Evolutionary conservation across 2,888 invertebrate species (phyloP).

Genomic region (Nemotelus nigrinus): DNA sequence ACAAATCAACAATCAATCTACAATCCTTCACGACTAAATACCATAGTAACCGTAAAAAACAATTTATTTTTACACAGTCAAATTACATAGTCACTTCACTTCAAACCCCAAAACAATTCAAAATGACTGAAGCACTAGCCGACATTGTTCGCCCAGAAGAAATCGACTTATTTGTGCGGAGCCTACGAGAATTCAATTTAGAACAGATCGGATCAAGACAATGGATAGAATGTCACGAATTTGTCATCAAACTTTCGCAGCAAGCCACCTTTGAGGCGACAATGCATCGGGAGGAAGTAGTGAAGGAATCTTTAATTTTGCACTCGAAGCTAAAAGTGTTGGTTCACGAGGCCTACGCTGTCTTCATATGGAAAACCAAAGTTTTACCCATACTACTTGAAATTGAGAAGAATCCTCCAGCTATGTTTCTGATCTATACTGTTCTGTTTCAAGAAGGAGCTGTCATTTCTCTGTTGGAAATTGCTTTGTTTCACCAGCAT

Average conservation of each 20-base stretch:
- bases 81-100: background rate
- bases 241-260: constrained; percentile 85
- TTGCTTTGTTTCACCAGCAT: constrained; percentile 82
- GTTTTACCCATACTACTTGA: constrained; percentile 81
- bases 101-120: constrained; percentile 35
- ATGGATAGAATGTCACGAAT: constrained; percentile 85
- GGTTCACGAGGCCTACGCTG: constrained; percentile 83
- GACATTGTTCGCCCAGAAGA: constrained; percentile 75
- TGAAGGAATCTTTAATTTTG: constrained; percentile 81
- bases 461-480: constrained; percentile 82
- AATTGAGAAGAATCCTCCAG: constrained; percentile 72
- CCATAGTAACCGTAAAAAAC: no score
- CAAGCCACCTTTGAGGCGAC: constrained; percentile 86
- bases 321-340: constrained; percentile 69
- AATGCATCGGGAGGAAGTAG: constrained; percentile 80
- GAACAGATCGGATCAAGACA: constrained; percentile 76
- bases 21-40: no score
- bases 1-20: no score
- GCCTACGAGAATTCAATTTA: constrained; percentile 73
- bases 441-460: constrained; percentile 84
- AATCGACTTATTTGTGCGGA: constrained; percentile 78
- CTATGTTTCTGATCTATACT: constrained; percentile 81
- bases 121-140: constrained; percentile 68
- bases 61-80: background rate
- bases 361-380: constrained; percentile 86